phyloP scores from a whole-genome alignment of 2,888 invertebrate species.

The Strigamia maritima region DNA sequence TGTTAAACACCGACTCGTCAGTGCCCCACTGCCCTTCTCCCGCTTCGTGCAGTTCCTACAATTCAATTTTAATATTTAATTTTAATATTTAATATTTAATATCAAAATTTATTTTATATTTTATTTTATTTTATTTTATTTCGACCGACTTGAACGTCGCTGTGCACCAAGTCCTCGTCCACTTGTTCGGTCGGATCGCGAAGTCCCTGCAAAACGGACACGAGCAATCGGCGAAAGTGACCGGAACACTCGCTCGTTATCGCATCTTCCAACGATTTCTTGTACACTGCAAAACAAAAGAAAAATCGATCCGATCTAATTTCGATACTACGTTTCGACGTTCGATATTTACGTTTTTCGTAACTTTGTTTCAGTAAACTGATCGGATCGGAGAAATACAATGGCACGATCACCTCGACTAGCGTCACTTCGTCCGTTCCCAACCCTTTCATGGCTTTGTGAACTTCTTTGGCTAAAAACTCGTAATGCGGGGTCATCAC shows the following conservation, averaged over 20 bases:
- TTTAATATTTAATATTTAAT: no score
- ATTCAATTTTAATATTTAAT: background rate
- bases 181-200: constrained; percentile 75
- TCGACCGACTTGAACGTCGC: constrained; percentile 69
- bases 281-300: constrained; percentile 65
- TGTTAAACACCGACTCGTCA: constrained; percentile 50
- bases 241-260: constrained; percentile 85
- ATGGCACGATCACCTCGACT: constrained; percentile 82
- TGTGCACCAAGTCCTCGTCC: constrained; percentile 67
- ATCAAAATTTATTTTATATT: no score
- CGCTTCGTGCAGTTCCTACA: constrained; percentile 52
- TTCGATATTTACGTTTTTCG: constrained; percentile 70
- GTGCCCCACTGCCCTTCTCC: constrained; percentile 54
- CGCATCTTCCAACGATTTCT: constrained; percentile 74
- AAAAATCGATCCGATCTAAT: background rate
- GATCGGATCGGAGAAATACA: constrained; percentile 78
- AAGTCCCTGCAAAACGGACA: constrained; percentile 72
- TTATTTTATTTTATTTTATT: no score
- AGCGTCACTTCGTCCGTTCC: constrained; percentile 79
- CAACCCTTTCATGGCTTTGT: constrained; percentile 75
- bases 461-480: constrained; percentile 77
- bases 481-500: constrained; percentile 80
- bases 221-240: constrained; percentile 82
- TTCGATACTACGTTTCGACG: no score
- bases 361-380: constrained; percentile 71